Base-by-base conservation (phyloP, 2,888 invertebrate genomes). In the Craniophora ligustri region DNA sequence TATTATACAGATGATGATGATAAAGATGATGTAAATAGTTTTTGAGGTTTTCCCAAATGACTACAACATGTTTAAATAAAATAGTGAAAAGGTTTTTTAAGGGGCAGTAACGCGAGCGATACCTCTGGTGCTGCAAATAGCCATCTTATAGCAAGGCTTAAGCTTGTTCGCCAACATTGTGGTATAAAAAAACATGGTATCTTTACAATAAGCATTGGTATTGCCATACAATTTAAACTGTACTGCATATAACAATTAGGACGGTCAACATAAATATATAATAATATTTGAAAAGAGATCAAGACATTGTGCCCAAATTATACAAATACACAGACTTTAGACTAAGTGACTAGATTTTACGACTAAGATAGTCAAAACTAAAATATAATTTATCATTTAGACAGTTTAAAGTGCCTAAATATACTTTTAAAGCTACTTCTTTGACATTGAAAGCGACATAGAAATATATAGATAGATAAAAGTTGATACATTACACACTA, bases 401-500 rank as follows among this genome's bases (percentile, higher is more conserved):
- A 75, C 66, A 61, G 34, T 53, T 32, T n/a, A n/a, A 54, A 35
- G 67, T 68, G 75, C 70, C 73, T 75, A 76, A 59, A 48, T 62
- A 61, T 65, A 72, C 59, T 69, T 75, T 75, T 78, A 76, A 78
- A 80, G 79, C 80, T 81, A 81, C 74, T 67, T 70, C 64, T 72
- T 67, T 85, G 85, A 91, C 91, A 92, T 85, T 85, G 82, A 92
- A 92, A 92, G 91, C 91, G 91, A 91, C 82, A 88, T 89, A 88
- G 82, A 90, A 88, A 88, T 86, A 84, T 83, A 86, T 85, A 83
- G 84, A 85, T 82, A 88, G 82, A 81, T 80, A 83, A 81, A 84
- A 84, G 82, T 81, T 82, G 79, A 83, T 87, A 87, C 82, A 81
- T 82, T 84, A 75, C 73, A 87, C 85, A 79, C 85, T 91, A 88